Base-by-base conservation (phyloP, 2,888 invertebrate genomes). In the Iphiclides podalirius region DNA sequence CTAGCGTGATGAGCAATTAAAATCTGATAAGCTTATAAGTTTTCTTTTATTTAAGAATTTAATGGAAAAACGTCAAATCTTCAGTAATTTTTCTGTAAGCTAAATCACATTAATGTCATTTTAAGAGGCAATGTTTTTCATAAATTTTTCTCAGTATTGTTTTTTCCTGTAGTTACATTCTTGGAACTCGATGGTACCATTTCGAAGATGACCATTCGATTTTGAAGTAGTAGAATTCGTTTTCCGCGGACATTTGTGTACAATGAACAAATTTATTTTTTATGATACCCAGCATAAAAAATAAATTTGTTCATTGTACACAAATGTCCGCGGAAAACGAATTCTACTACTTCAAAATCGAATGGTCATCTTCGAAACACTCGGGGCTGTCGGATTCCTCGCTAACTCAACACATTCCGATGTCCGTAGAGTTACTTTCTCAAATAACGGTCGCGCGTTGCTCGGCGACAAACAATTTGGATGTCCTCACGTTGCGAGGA, bases 381-480 rank as follows among this genome's bases (percentile, higher is more conserved):
- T 12, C 7, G 11, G 6, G 16, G 15, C 26, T 23, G 23, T 34
- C 9, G 55, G 57, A 64, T 66, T 58, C 59, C 56, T 52, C 53
- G 59, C 59, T 61, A 64, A 66, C 67, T 66, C 72, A 60, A 68
- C 68, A 57, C 60, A 80, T 76, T 75, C 73, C 70, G 58, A 66
- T 71, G 68, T 63, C 68, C 63, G 64, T 64, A 59, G 65, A 70
- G 71, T 73, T 66, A 73, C 73, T 69, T 59, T 68, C 67, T 58
- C 67, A 71, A 79, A 76, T 75, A 69, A 70, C 70, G 59, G 57
- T 49, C 57, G 66, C 63, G 64, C 64, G 61, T 68, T 61, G 67
- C 68, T 67, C 64, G 62, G 62, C 68, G 65, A 65, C 67, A 69
- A 75, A 77, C 75, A 76, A 78, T 80, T 80, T 72, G 69, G 70